phyloP scores from a whole-genome alignment of 2,797 vertebrate species.

The Tenualosa thibaudeaui region DNA sequence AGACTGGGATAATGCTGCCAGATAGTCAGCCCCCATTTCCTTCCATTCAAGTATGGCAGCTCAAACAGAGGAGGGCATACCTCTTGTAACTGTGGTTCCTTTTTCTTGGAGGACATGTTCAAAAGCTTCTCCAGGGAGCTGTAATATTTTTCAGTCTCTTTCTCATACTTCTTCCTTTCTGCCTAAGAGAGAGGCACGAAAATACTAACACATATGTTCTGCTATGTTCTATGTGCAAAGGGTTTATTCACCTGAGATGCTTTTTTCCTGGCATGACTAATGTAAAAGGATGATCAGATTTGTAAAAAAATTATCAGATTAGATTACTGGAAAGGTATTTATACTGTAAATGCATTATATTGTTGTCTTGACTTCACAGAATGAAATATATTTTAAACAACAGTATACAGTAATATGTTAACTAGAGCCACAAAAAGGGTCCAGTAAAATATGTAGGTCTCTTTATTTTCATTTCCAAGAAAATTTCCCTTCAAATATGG shows the following conservation, averaged over 20 bases:
- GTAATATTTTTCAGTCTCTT: constrained; percentile 98
- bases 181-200: constrained; percentile 69
- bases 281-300: neutral
- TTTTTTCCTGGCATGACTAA: neutral
- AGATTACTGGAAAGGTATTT: neutral
- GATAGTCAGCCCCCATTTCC: neutral
- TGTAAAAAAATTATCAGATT: neutral
- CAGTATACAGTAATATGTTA: no score
- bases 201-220: no score
- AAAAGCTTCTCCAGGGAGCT: constrained; percentile 94
- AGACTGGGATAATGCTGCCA: neutral
- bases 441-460: no score
- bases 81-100: constrained; percentile 94
- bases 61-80: constrained; percentile 67
- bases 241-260: neutral
- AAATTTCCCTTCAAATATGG: neutral
- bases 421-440: no score
- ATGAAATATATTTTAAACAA: no score
- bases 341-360: neutral
- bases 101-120: constrained; percentile 97
- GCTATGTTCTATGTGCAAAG: neutral
- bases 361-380: neutral
- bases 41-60: constrained; percentile 18
- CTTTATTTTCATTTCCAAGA: neutral
- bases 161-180: constrained; percentile 96